These are phyloP conservation scores for Cylloceria caligata DNA, from an alignment of 2,888 invertebrate species.

Conservation along the genomic window DNA sequence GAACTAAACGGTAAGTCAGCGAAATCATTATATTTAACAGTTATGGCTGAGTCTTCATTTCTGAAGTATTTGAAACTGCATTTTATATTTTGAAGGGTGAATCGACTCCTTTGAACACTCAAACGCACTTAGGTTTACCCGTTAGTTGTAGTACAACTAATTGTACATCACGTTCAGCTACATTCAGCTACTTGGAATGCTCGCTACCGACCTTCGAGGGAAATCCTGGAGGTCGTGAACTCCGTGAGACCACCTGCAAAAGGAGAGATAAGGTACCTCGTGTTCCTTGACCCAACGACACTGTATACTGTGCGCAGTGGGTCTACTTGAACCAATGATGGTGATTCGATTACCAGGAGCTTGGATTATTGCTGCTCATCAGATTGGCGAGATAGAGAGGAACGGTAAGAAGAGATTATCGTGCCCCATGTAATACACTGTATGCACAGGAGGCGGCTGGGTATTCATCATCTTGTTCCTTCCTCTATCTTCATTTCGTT, in stretches of 20 bases:
- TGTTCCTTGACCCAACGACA: conserved; percentile 41
- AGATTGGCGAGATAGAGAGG: conserved; percentile 64
- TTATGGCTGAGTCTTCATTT: not conserved
- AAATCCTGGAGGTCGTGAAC: conserved; percentile 54
- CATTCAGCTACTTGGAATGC: not conserved
- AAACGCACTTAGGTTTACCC: conserved; percentile 2
- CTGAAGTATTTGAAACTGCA: not conserved
- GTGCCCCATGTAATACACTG: conserved; percentile 45
- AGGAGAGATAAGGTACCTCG: conserved; percentile 29
- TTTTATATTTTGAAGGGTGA: not conserved
- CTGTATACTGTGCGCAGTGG: conserved; percentile 54
- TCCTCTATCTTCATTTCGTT: conserved; percentile 55
- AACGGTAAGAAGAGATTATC: conserved; percentile 67
- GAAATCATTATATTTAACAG: not conserved
- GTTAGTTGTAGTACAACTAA: not conserved
- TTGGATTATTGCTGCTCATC: conserved; percentile 74
- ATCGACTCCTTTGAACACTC: not conserved
- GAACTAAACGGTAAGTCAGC: no score
- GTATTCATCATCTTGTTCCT: conserved; percentile 65
- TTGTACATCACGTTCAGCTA: not conserved
- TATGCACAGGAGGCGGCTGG: conserved; percentile 43
- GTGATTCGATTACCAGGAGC: conserved; percentile 76
- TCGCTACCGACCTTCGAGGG: conserved; percentile 41
- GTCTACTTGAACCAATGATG: conserved; percentile 70
- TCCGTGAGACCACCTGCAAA: conserved; percentile 58